phyloP scores from a whole-genome alignment of 2,113 vertebrate genomes.

The Arizona elegans region DNA sequence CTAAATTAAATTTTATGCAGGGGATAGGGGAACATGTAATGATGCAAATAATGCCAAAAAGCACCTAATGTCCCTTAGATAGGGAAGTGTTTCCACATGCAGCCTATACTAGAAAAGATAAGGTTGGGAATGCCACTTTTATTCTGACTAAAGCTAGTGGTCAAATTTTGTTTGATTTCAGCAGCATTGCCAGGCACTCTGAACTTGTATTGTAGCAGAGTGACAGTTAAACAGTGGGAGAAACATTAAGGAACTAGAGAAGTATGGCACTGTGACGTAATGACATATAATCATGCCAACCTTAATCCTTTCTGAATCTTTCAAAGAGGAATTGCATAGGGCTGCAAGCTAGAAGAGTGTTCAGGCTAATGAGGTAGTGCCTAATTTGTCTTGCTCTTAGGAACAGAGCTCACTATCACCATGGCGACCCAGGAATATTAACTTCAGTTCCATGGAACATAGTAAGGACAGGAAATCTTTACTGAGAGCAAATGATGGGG shows the following conservation, averaged over 20 bases:
- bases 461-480: slow-evolving; percentile 49
- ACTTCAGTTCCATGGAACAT: slow-evolving; percentile 20
- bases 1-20: neutral
- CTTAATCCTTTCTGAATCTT: slow-evolving; percentile 3
- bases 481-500: neutral
- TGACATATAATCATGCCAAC: slow-evolving; percentile 14
- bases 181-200: neutral
- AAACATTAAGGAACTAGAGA: neutral
- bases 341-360: slow-evolving; percentile 4
- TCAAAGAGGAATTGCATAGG: neutral
- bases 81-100: neutral
- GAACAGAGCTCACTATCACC: slow-evolving; percentile 76
- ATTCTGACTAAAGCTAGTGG: neutral
- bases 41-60: neutral
- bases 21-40: neutral
- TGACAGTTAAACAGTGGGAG: neutral
- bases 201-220: neutral
- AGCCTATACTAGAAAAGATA: neutral
- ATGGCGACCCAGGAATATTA: slow-evolving; percentile 74
- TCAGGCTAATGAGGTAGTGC: slow-evolving; percentile 59
- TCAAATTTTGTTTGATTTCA: neutral
- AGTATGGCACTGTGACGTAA: slow-evolving; percentile 15
- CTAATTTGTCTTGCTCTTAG: slow-evolving; percentile 66
- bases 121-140: neutral
- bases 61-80: neutral